Evolutionary conservation across 2,113 vertebrate species (phyloP).

Genomic region (Cercopithecus mona): DNA sequence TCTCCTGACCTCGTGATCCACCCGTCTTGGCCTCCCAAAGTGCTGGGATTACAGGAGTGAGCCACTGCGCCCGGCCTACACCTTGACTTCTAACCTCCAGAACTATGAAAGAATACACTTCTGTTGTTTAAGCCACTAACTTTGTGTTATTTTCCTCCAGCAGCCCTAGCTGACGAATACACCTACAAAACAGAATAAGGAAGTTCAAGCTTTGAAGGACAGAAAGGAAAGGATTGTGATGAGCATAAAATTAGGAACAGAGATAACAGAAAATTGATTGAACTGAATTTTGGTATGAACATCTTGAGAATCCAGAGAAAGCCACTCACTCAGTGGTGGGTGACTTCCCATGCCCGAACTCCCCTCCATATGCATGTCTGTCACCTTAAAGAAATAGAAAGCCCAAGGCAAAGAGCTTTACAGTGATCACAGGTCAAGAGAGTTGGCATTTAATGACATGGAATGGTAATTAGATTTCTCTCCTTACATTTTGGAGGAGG

Average conservation of each 20-base stretch:
- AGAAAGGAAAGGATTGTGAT: neutral
- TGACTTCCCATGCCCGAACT: neutral
- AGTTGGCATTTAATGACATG: neutral
- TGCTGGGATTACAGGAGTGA: too few species aligned
- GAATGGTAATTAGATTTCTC: neutral
- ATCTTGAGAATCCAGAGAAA: neutral
- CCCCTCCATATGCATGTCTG: neutral
- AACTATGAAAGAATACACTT: neutral
- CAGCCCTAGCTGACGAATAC: neutral
- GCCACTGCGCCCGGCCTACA: too few species aligned
- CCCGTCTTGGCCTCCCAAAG: too few species aligned
- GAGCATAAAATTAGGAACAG: neutral
- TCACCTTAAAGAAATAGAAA: neutral
- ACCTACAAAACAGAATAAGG: neutral
- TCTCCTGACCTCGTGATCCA: too few species aligned
- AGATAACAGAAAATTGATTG: neutral
- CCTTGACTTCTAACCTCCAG: neutral
- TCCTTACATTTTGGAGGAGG: neutral
- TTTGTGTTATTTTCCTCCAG: rapidly evolving
- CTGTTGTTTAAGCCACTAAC: neutral
- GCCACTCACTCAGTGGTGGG: neutral
- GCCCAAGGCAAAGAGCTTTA: neutral
- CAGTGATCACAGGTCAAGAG: neutral
- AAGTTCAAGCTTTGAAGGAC: neutral
- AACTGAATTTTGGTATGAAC: neutral